Conservation (phyloP, 2,113 vertebrate genomes). For the Numida meleagris region DNA sequence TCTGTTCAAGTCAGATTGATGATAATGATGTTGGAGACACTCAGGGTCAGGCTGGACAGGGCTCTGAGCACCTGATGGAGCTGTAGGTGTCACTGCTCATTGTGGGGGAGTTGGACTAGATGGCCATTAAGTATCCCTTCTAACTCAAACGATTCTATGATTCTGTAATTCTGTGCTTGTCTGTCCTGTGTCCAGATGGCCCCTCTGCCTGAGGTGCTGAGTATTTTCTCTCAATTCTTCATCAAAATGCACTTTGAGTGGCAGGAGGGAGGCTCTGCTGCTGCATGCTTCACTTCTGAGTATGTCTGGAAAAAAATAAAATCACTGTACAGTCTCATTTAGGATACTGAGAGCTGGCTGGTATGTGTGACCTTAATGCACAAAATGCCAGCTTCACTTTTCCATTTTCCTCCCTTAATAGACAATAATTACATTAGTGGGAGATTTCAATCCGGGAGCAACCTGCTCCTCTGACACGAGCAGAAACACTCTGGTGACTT, state of each 20-base stretch:
- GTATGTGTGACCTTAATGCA: constrained; percentile 12
- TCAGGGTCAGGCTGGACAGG: no score
- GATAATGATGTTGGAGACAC: no score
- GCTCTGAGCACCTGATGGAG: no score
- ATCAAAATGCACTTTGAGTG: not conserved
- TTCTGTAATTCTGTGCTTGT: not conserved
- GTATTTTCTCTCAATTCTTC: not conserved
- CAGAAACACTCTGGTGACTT: not conserved
- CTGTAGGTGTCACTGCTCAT: no score
- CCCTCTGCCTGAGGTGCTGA: not conserved
- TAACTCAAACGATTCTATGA: no score
- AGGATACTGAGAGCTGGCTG: not conserved
- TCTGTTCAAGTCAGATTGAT: not conserved
- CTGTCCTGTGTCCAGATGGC: not conserved
- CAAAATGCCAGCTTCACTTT: constrained; percentile 7
- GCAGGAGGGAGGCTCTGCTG: not conserved
- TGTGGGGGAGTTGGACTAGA: no score
- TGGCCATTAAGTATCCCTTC: no score
- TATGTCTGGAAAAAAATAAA: not conserved
- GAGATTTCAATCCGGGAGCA: not conserved
- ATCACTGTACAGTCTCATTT: not conserved
- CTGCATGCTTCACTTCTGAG: not conserved
- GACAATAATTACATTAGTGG: constrained; percentile 5
- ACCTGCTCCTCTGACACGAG: not conserved
- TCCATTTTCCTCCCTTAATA: constrained; percentile 9